Evolutionary conservation across 1,140 invertebrate genomes (phyloP).

Genomic region (Hydropsyche tenuis): DNA sequence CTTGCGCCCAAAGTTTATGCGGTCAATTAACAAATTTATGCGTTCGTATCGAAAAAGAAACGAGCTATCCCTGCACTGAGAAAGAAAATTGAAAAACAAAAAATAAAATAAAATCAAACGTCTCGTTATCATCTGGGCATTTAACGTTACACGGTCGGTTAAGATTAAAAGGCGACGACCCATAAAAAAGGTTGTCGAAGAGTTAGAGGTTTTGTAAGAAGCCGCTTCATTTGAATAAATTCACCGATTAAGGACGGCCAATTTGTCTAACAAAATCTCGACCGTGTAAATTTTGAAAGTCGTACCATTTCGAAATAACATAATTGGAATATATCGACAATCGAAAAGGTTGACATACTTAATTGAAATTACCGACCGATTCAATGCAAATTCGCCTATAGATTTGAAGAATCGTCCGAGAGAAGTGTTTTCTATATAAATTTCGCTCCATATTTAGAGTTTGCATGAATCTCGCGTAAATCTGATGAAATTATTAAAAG

Average conservation of each 20-base stretch:
- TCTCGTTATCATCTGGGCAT: background rate
- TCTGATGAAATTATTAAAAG: too few species aligned
- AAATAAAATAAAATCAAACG: background rate
- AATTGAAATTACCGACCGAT: too few species aligned
- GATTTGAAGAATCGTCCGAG: too few species aligned
- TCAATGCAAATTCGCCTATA: too few species aligned
- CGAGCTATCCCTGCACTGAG: background rate
- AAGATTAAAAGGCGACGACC: conserved; percentile 16
- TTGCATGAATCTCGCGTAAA: too few species aligned
- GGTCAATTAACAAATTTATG: background rate
- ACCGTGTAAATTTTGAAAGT: too few species aligned
- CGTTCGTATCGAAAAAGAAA: background rate
- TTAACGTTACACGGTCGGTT: conserved; percentile 24
- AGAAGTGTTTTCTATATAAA: too few species aligned
- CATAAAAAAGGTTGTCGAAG: conserved; percentile 5
- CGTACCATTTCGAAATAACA: too few species aligned
- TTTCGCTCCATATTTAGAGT: too few species aligned
- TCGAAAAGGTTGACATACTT: too few species aligned
- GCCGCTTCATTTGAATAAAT: conserved; percentile 21
- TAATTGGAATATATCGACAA: too few species aligned
- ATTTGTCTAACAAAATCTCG: background rate
- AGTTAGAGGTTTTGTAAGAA: conserved; percentile 10
- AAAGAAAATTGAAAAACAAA: background rate
- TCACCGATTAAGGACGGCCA: conserved; percentile 4
- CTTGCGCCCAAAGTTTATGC: too few species aligned